Percentiles rank a stretch among this genome's conserved stretches.
Conservation (phyloP, 1,140 invertebrate species). For the Gryllus bimaculatus region DNA sequence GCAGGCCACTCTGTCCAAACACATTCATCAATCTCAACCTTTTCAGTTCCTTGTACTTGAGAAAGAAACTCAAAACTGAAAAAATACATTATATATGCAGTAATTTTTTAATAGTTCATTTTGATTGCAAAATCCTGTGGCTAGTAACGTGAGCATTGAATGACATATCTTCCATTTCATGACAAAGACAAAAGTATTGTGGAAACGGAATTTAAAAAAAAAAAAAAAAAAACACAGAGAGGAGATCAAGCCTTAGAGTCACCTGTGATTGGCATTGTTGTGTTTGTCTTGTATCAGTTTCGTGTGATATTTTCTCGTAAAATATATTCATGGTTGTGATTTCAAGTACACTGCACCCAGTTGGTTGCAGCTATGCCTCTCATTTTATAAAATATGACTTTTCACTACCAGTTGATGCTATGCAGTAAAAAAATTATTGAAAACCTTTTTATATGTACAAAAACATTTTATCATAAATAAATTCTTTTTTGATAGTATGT, state of each 20-base stretch:
- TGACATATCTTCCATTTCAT: no score
- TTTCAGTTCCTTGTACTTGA: no score
- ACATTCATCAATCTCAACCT: no score
- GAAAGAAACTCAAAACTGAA: no score
- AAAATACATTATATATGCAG: no score
- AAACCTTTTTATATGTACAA: slow-evolving; percentile 1
- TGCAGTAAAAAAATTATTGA: background rate
- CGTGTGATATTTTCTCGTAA: background rate
- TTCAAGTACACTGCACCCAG: background rate
- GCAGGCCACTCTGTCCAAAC: no score
- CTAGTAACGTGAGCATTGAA: no score
- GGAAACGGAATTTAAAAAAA: no score
- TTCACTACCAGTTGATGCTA: background rate
- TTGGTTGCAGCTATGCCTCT: background rate
- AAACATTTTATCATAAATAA: background rate
- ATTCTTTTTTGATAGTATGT: slow-evolving; percentile 6
- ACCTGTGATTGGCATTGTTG: background rate
- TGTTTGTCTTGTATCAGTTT: background rate
- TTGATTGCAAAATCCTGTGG: no score
- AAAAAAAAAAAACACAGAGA: no score
- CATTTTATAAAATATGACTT: background rate
- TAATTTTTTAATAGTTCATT: no score
- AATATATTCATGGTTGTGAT: background rate
- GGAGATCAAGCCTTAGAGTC: background rate
- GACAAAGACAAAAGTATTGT: no score